These are phyloP conservation scores for Sphaerophoria taeniata DNA, from an alignment of 2,888 invertebrate species.

Conservation along the genomic window DNA sequence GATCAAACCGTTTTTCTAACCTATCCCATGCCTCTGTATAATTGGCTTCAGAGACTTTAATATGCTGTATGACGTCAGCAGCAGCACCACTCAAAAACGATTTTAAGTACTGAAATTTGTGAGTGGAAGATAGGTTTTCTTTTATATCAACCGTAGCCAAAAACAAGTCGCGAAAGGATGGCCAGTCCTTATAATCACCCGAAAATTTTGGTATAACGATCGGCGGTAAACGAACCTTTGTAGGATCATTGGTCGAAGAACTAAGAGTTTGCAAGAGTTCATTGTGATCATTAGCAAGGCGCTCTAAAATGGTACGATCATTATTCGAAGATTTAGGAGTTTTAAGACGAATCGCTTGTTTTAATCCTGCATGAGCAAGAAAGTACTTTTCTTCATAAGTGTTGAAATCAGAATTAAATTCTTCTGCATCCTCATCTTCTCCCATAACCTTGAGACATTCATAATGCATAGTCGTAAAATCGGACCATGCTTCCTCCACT, in stretches of 20 bases:
- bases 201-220: too few relatives aligned
- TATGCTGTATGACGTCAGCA: conserved; percentile 57
- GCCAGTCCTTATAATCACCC: too few relatives aligned
- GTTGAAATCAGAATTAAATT: conserved; percentile 3
- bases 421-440: background rate
- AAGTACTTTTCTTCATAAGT: conserved; percentile 34
- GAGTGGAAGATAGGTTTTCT: conserved; percentile 3
- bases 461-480: conserved; percentile 7
- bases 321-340: background rate
- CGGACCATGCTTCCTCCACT: conserved; percentile 8
- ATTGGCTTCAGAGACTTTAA: conserved; percentile 54
- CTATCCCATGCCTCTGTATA: conserved; percentile 15
- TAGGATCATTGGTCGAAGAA: background rate
- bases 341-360: background rate
- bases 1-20: conserved; percentile 49
- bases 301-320: background rate
- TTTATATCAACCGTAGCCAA: conserved; percentile 39
- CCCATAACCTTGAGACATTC: conserved; percentile 20
- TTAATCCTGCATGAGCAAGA: conserved; percentile 26
- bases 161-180: too few relatives aligned
- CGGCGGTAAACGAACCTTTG: too few relatives aligned
- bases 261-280: conserved; percentile 10
- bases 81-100: background rate
- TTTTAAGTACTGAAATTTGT: too few relatives aligned
- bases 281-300: conserved; percentile 15